Conservation (phyloP, 2,797 vertebrate genomes). For the Botia kubotai region DNA sequence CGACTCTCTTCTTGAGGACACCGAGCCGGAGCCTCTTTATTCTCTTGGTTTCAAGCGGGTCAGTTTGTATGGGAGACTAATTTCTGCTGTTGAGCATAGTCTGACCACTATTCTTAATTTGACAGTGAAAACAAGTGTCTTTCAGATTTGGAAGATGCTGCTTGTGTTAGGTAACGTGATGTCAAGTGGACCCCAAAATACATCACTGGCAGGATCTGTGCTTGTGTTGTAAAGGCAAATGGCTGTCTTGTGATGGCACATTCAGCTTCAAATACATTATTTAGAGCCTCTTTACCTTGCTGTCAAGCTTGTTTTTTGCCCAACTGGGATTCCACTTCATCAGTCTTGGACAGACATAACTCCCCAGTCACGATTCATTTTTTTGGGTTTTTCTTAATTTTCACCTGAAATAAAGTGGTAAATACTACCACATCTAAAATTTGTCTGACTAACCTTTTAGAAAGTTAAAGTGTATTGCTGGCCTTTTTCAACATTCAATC, state of each 20-base stretch:
- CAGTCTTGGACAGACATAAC: background rate
- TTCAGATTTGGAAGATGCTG: too few relatives aligned
- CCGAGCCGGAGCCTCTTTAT: background rate
- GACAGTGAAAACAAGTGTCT: too few relatives aligned
- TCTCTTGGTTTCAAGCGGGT: background rate
- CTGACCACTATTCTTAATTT: too few relatives aligned
- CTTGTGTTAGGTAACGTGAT: too few relatives aligned
- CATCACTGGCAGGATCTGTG: constrained; percentile 97
- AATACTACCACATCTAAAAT: constrained; percentile 65
- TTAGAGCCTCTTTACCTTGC: constrained; percentile 64
- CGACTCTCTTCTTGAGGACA: constrained; percentile 69
- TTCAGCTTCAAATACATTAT: constrained; percentile 99
- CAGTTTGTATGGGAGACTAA: background rate
- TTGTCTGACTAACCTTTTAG: too few relatives aligned
- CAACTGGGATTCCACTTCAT: background rate
- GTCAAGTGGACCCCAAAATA: constrained; percentile 94
- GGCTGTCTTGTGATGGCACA: constrained; percentile 95
- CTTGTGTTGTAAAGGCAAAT: constrained; percentile 94
- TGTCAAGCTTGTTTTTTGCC: background rate
- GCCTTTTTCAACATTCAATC: too few relatives aligned
- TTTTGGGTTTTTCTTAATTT: constrained; percentile 65
- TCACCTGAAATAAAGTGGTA: constrained; percentile 72
- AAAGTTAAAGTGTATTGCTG: too few relatives aligned
- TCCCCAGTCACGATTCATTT: constrained; percentile 19
- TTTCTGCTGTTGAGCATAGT: too few relatives aligned